Evolutionary conservation across 1,140 invertebrate genomes (phyloP), one percentile per base, ranked within the genome.

Genomic region (Lethocerus indicus): DNA sequence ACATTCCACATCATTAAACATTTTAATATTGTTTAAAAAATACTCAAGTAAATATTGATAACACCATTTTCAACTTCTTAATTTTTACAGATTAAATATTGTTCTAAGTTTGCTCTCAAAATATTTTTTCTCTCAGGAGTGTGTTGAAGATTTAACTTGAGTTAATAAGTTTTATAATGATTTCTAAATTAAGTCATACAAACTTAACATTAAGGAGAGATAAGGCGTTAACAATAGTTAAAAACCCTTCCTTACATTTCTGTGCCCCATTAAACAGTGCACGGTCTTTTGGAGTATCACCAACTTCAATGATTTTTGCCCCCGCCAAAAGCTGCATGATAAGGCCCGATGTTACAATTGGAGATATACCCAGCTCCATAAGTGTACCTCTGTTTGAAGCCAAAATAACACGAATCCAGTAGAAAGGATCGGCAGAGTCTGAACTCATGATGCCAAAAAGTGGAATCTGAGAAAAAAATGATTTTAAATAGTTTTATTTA

Each of bases 391-490:
- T 83, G 71, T 99, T 99, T 32, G 94, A 98, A 24, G 96, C 96
- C 50, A 99, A 70, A 64, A 99, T 99, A 12, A 99, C 96, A 78
- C 96, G 86, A 67, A 99, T 98, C 96, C 96, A 99, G 65, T 99
- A 99, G 66, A 99, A 98, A 3, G 96, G 96, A 88, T 99, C 96
- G 36, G 96, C 96, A 37, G 93, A 97, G 71, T 99, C 95, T 63
- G 94, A 98, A 61, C 93, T 98, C 95, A 99, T 99, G 59, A 99
- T 99, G 61, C 96, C 96, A 66, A 97, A 98, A 54, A 98, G 69
- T 52, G 93, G 94, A 66, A 97, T 97, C 87, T 96, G 61, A 56
- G 63, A 63, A 59, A 42, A 47, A 45, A 50, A 28, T 42, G 37
- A 39, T 12, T 24, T 25, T n/a, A 39, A 6, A 14, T 7, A 32